A percentile compares a stretch with the other conserved stretches of the same genome.
Evolutionary conservation across 2,113 vertebrate genomes (phyloP).

Genomic region (Percina caprodes): DNA sequence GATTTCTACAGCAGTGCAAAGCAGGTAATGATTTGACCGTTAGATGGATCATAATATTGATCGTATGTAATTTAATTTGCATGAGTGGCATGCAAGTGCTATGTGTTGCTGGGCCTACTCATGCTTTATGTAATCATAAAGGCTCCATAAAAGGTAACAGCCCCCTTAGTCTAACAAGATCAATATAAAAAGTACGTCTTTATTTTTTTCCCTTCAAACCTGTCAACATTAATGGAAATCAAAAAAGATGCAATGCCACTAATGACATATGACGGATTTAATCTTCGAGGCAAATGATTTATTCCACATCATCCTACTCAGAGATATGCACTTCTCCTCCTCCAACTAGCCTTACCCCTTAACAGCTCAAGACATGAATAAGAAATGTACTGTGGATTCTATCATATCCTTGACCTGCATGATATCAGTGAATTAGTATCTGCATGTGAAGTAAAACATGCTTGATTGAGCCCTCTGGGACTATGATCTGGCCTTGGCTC

Average conservation of each 20-base stretch:
- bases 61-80: constrained; percentile 76
- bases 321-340: neutral
- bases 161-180: constrained; percentile 32
- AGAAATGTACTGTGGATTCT: constrained; percentile 51
- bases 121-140: constrained; percentile 64
- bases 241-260: constrained; percentile 54
- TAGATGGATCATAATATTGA: constrained; percentile 72
- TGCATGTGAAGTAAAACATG: constrained; percentile 41
- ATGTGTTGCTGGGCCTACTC: constrained; percentile 23
- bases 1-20: constrained; percentile 44
- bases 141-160: constrained; percentile 33
- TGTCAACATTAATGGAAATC: constrained; percentile 71
- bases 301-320: constrained; percentile 38
- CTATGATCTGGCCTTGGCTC: constrained; percentile 12
- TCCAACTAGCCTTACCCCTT: constrained; percentile 12
- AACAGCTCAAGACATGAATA: constrained; percentile 31
- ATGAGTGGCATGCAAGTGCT: constrained; percentile 71
- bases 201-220: constrained; percentile 50
- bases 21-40: constrained; percentile 39
- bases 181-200: constrained; percentile 43
- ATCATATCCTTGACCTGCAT: constrained; percentile 30
- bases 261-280: constrained; percentile 69
- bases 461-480: constrained; percentile 46
- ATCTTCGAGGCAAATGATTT: constrained; percentile 60
- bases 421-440: constrained; percentile 19